phyloP scores from a whole-genome alignment of 2,888 invertebrate genomes.

The Actias luna region DNA sequence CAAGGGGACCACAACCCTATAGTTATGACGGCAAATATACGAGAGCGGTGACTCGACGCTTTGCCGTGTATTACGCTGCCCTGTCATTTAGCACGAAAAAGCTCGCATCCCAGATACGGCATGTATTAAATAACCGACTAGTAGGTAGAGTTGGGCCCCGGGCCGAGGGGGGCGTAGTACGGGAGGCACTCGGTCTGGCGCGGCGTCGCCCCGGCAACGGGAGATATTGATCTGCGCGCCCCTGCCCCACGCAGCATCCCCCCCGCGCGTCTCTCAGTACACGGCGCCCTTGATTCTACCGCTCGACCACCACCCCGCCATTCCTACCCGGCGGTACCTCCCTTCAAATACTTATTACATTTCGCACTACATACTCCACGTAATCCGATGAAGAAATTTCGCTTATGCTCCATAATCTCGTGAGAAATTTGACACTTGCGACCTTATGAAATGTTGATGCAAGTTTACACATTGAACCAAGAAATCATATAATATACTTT shows the following conservation, averaged over 20 bases:
- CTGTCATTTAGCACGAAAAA: conserved; percentile 76
- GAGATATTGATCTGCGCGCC: conserved; percentile 77
- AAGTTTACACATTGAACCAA: neutral
- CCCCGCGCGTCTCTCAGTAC: conserved; percentile 54
- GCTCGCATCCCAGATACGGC: conserved; percentile 74
- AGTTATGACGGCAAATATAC: conserved; percentile 38
- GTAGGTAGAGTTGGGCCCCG: conserved; percentile 54
- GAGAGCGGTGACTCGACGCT: conserved; percentile 50
- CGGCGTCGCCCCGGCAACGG: conserved; percentile 83
- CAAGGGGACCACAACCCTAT: conserved; percentile 32
- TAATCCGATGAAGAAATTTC: conserved; percentile 76
- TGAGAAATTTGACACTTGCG: conserved; percentile 20
- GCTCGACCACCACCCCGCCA: conserved; percentile 52
- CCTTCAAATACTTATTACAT: conserved; percentile 76
- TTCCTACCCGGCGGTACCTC: conserved; percentile 44
- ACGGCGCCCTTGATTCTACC: conserved; percentile 64
- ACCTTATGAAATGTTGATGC: neutral
- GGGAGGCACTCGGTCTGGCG: conserved; percentile 84
- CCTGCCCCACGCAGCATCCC: conserved; percentile 74
- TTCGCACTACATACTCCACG: conserved; percentile 75
- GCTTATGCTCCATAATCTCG: conserved; percentile 52
- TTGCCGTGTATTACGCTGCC: conserved; percentile 55
- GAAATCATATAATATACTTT: neutral
- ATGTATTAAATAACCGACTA: conserved; percentile 79
- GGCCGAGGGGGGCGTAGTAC: conserved; percentile 69